Evolutionary conservation across 2,113 vertebrate genomes (phyloP).

Genomic region (Gasterosteus nipponicus): DNA sequence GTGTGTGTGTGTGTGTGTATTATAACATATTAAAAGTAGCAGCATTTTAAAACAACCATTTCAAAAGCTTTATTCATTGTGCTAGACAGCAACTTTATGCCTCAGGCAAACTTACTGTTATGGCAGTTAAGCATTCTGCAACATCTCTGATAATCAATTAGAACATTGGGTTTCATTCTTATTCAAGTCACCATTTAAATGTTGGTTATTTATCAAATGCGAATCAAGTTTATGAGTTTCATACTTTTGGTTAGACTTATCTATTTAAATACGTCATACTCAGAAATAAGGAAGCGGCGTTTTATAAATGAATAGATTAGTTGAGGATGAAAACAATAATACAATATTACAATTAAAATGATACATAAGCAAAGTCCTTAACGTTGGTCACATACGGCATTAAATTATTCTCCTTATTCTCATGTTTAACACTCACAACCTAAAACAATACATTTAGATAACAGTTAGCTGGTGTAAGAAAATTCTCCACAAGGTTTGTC

Average conservation of each 20-base stretch:
- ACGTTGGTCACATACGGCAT: no score
- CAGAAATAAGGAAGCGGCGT: not conserved
- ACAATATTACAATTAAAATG: no score
- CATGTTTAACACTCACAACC: not conserved
- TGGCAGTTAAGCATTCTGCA: not conserved
- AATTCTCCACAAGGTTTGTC: not conserved
- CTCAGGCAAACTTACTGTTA: not conserved
- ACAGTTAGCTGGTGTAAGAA: not conserved
- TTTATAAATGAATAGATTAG: not conserved
- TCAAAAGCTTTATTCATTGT: not conserved
- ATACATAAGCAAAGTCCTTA: not conserved
- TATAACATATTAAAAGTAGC: not conserved
- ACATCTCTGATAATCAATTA: not conserved
- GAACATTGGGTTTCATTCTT: no score
- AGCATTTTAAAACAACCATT: not conserved
- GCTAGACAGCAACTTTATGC: not conserved
- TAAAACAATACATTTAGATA: not conserved
- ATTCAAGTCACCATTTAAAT: not conserved
- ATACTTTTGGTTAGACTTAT: not conserved
- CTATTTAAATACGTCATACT: not conserved
- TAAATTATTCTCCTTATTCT: no score
- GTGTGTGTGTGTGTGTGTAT: not conserved
- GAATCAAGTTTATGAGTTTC: not conserved
- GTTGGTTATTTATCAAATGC: not conserved
- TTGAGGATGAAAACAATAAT: not conserved